Percentiles rank a stretch among this genome's conserved stretches.
phyloP scores from a whole-genome alignment of 2,888 invertebrate species.

The Diadegma fenestrale region DNA sequence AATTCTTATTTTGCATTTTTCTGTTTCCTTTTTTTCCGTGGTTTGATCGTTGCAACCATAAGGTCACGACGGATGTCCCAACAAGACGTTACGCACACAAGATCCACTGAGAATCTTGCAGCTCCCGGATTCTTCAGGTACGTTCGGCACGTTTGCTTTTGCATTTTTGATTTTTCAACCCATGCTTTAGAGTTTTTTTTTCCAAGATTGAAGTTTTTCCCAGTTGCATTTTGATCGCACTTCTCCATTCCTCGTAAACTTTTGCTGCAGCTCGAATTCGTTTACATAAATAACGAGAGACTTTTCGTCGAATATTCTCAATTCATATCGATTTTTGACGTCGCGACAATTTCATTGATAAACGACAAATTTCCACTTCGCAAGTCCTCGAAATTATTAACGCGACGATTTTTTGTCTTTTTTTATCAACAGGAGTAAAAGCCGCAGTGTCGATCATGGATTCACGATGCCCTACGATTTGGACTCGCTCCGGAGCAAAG shows the following conservation, averaged over 20 bases:
- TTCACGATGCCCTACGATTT: constrained; percentile 94
- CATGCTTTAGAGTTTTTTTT: constrained; percentile 23
- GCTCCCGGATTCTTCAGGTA: constrained; percentile 81
- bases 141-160: constrained; percentile 70
- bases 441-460: constrained; percentile 96
- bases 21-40: constrained; percentile 85
- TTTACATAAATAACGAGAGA: neutral
- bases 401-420: constrained; percentile 40
- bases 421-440: constrained; percentile 91
- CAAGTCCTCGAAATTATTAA: constrained; percentile 1
- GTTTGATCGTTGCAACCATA: constrained; percentile 77
- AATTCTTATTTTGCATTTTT: constrained; percentile 76
- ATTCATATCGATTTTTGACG: neutral
- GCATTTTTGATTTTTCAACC: constrained; percentile 34
- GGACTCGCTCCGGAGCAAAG: constrained; percentile 93
- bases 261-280: constrained; percentile 9
- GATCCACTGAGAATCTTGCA: constrained; percentile 82
- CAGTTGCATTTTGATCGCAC: neutral
- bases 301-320: neutral
- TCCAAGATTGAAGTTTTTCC: constrained; percentile 2
- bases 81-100: constrained; percentile 87
- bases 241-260: neutral
- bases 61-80: constrained; percentile 96
- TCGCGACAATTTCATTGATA: neutral
- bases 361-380: neutral